These are phyloP conservation scores for Lipophrys pholis DNA, from an alignment of 2,113 vertebrate genomes.

Conservation along the genomic window DNA sequence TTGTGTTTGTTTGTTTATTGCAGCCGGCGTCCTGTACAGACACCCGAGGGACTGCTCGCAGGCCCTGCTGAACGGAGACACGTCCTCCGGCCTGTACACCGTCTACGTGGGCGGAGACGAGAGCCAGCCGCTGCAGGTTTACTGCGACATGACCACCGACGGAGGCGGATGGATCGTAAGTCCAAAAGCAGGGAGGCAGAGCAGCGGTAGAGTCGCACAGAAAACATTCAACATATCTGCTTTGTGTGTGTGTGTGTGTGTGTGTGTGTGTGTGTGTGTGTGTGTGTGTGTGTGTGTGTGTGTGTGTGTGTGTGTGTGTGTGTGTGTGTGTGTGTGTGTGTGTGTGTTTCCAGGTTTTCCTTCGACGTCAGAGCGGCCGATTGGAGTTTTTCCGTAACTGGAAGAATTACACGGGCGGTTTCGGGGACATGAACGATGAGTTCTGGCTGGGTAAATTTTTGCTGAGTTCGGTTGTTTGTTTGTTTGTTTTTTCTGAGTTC, in stretches of 20 bases:
- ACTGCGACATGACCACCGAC: slow-evolving; percentile 94
- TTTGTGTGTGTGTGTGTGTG: too few relatives aligned
- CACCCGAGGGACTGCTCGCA: slow-evolving; percentile 96
- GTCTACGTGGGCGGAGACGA: slow-evolving; percentile 91
- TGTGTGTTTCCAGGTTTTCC: slow-evolving; percentile 86
- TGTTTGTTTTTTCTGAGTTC: too few relatives aligned
- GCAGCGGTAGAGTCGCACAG: too few relatives aligned
- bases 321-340: too few relatives aligned
- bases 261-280: too few relatives aligned
- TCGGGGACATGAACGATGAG: slow-evolving; percentile 93
- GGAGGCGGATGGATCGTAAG: slow-evolving; percentile 98
- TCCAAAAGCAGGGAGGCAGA: slow-evolving; percentile 31
- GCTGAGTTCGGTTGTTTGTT: too few relatives aligned
- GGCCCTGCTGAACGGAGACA: slow-evolving; percentile 92
- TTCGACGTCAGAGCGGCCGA: slow-evolving; percentile 91
- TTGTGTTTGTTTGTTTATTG: slow-evolving; percentile 30
- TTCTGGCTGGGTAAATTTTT: slow-evolving; percentile 93
- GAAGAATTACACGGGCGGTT: slow-evolving; percentile 92
- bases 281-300: too few relatives aligned
- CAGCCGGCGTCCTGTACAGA: slow-evolving; percentile 92
- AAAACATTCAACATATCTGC: too few relatives aligned
- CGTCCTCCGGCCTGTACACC: slow-evolving; percentile 89
- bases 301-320: too few relatives aligned
- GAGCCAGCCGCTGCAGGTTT: slow-evolving; percentile 89
- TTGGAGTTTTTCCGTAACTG: slow-evolving; percentile 96